Evolutionary conservation across 2,797 vertebrate species (phyloP).

Genomic region (Neosilurus hyrtlii): DNA sequence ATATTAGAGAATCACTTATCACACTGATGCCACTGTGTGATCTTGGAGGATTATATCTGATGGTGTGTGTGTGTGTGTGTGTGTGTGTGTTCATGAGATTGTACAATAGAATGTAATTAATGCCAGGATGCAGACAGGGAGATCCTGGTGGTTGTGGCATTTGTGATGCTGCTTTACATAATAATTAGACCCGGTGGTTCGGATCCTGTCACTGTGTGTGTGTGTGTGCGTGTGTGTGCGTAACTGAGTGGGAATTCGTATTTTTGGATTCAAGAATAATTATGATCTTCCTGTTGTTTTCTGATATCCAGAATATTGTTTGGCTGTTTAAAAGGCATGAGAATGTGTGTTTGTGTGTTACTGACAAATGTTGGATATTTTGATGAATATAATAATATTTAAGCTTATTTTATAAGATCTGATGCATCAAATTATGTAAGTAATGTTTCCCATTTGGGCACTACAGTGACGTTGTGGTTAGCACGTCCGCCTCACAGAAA

Average conservation of each 20-base stretch:
- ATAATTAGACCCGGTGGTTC: conserved; percentile 1
- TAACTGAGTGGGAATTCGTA: not conserved
- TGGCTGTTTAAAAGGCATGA: not conserved
- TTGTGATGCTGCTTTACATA: conserved; percentile 25
- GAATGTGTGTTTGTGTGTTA: not conserved
- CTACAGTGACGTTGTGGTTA: too few relatives aligned
- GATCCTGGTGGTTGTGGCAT: conserved; percentile 15
- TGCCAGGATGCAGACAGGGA: not conserved
- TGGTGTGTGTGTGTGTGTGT: not conserved
- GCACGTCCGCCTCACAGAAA: too few relatives aligned
- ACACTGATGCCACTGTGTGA: not conserved
- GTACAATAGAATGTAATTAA: conserved; percentile 11
- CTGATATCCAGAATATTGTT: conserved; percentile 25
- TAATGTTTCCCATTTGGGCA: too few relatives aligned
- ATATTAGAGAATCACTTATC: not conserved
- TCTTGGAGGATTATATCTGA: conserved; percentile 11
- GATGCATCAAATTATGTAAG: too few relatives aligned
- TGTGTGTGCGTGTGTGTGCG: not conserved
- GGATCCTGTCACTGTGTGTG: conserved; percentile 7
- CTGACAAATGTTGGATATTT: not conserved
- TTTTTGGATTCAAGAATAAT: conserved; percentile 26
- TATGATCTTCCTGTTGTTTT: conserved; percentile 17
- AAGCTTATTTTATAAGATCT: not conserved
- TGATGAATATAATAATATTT: not conserved
- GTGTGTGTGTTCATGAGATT: not conserved